Evolutionary conservation across 1,140 invertebrate genomes (phyloP).

Genomic region (Zaprionus ghesquierei): DNA sequence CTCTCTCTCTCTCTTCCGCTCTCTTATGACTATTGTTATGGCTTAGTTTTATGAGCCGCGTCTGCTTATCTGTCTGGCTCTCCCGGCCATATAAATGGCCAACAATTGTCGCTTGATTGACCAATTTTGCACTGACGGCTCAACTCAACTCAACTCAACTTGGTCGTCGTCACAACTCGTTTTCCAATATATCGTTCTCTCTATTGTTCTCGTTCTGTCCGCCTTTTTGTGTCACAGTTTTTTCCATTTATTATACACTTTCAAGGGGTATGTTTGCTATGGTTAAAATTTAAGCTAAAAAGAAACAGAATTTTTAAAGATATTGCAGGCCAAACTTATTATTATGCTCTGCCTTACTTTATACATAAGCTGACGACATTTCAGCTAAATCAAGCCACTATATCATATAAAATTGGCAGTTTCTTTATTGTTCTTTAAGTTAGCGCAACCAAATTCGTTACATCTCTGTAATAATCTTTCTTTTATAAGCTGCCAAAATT

Average conservation of each 20-base stretch:
- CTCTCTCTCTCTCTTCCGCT: neutral
- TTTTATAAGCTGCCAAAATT: too few relatives aligned
- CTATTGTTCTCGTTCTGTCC: constrained; percentile 11
- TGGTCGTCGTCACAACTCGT: constrained; percentile 49
- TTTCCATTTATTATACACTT: constrained; percentile 4
- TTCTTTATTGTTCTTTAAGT: too few relatives aligned
- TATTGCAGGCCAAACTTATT: too few relatives aligned
- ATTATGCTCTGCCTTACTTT: too few relatives aligned
- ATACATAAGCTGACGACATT: too few relatives aligned
- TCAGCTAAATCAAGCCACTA: too few relatives aligned
- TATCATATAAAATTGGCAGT: too few relatives aligned
- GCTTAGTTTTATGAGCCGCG: constrained; percentile 18
- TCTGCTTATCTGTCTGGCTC: constrained; percentile 2
- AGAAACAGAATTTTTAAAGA: too few relatives aligned
- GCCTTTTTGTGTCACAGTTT: constrained; percentile 24
- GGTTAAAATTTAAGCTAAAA: too few relatives aligned
- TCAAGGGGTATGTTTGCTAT: neutral
- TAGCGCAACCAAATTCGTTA: too few relatives aligned
- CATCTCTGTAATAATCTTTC: too few relatives aligned
- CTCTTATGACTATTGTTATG: constrained; percentile 17
- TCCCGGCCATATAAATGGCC: constrained; percentile 58
- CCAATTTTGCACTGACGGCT: constrained; percentile 56
- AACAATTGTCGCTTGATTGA: constrained; percentile 78
- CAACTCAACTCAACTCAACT: neutral
- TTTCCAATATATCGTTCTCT: constrained; percentile 59